phyloP scores from a whole-genome alignment of 2,797 vertebrate genomes.

The Odontamblyopus rebecca region DNA sequence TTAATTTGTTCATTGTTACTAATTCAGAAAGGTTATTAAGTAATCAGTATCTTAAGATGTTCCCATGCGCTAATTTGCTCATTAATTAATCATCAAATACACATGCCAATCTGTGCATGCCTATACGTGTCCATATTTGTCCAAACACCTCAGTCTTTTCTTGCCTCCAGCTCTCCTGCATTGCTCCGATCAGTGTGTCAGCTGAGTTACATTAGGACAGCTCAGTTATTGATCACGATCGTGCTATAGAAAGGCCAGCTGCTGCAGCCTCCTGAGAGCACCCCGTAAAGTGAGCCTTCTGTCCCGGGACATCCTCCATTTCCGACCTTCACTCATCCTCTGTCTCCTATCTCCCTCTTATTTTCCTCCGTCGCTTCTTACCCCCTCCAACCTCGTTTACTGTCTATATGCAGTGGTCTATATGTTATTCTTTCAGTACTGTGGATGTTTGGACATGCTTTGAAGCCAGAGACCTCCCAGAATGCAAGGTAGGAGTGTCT shows the following conservation, averaged over 20 bases:
- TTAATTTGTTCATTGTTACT: too few relatives aligned
- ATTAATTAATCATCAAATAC: not conserved
- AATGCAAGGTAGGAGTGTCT: conserved; percentile 79
- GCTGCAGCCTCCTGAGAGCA: conserved; percentile 32
- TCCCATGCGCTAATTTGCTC: too few relatives aligned
- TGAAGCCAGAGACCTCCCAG: conserved; percentile 74
- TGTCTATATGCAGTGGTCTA: conserved; percentile 20
- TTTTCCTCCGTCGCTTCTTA: not conserved
- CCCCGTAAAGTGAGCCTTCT: conserved; percentile 39
- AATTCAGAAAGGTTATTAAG: too few relatives aligned
- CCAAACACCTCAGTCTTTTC: not conserved
- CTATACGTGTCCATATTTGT: not conserved
- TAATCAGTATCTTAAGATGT: too few relatives aligned
- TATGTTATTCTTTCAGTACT: conserved; percentile 18
- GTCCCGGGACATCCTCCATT: conserved; percentile 15
- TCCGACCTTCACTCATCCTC: conserved; percentile 10
- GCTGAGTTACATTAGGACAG: conserved; percentile 40
- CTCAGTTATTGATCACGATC: conserved; percentile 53
- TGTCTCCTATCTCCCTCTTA: not conserved
- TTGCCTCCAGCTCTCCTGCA: not conserved
- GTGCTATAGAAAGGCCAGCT: conserved; percentile 39
- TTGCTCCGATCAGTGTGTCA: not conserved
- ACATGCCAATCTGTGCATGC: not conserved
- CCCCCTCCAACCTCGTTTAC: not conserved
- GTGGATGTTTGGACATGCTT: conserved; percentile 15